Evolutionary conservation across 2,797 vertebrate genomes (phyloP).

Genomic region (Ptychadena robeensis): DNA sequence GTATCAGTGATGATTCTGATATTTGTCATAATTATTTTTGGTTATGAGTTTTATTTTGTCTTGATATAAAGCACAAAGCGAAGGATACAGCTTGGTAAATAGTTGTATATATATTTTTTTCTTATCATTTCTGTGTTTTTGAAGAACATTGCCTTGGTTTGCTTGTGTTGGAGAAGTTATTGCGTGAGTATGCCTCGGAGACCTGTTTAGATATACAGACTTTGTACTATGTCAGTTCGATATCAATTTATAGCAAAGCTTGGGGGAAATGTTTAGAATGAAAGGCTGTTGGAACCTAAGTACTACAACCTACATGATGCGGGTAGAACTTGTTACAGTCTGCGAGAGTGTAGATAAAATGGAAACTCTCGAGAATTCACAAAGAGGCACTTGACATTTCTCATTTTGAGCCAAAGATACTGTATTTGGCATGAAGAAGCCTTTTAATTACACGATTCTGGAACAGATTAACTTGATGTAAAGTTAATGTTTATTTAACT

Average conservation of each 20-base stretch:
- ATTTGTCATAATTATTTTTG: neutral
- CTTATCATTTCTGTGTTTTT: neutral
- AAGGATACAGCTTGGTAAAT: neutral
- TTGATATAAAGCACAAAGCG: neutral
- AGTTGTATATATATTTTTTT: neutral
- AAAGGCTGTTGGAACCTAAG: constrained; percentile 2
- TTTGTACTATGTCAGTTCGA: constrained; percentile 24
- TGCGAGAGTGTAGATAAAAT: constrained; percentile 31
- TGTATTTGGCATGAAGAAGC: neutral
- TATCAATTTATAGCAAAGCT: constrained; percentile 36
- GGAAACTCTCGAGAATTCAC: constrained; percentile 26
- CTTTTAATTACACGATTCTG: constrained; percentile 28
- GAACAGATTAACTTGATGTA: constrained; percentile 5
- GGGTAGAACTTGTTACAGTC: constrained; percentile 3
- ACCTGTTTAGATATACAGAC: constrained; percentile 15
- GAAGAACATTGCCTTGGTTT: constrained; percentile 20
- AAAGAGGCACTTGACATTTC: constrained; percentile 36
- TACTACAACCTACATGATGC: constrained; percentile 3
- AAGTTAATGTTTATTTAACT: constrained; percentile 2
- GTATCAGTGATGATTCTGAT: neutral
- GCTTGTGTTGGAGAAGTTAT: constrained; percentile 16
- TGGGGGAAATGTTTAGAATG: constrained; percentile 14
- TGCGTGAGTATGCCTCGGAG: constrained; percentile 11
- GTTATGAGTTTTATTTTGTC: neutral
- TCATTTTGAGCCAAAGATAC: constrained; percentile 8